Conservation (phyloP, 2,113 vertebrate species). For the Dipodomys merriami region DNA sequence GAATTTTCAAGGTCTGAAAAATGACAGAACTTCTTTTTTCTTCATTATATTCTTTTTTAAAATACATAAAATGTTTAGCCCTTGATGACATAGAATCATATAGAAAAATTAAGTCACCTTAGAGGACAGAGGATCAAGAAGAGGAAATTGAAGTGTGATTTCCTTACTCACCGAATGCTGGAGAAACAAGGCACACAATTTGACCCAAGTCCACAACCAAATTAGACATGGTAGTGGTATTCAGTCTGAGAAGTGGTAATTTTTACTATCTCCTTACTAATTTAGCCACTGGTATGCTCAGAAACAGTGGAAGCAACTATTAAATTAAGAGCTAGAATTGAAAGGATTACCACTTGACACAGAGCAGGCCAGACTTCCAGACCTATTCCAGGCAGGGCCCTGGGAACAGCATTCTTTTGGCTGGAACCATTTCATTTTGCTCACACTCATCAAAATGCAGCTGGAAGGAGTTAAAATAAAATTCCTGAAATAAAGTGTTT, state of each 20-base stretch:
- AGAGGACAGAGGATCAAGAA: conserved; percentile 56
- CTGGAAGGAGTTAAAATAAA: conserved; percentile 74
- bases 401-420: neutral
- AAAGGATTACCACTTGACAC: conserved; percentile 49
- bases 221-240: conserved; percentile 55
- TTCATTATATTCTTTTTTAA: neutral
- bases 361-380: conserved; percentile 34
- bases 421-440: conserved; percentile 14
- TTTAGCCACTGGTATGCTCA: conserved; percentile 36
- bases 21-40: conserved; percentile 24
- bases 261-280: conserved; percentile 35
- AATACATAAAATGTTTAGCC: conserved; percentile 56
- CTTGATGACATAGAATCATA: conserved; percentile 52
- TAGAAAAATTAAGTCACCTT: conserved; percentile 55
- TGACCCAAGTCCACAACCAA: conserved; percentile 56
- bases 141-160: conserved; percentile 39
- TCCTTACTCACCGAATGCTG: conserved; percentile 57
- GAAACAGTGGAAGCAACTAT: conserved; percentile 33
- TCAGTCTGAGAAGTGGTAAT: conserved; percentile 6
- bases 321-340: conserved; percentile 47
- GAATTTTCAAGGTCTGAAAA: conserved; percentile 48
- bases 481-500: conserved; percentile 60
- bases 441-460: conserved; percentile 72
- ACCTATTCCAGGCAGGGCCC: conserved; percentile 23
- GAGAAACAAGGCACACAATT: conserved; percentile 62